Evolutionary conservation across 2,113 vertebrate species (phyloP), one percentile per base, ranked within the genome.

Genomic region (Ciconia boyciana): DNA sequence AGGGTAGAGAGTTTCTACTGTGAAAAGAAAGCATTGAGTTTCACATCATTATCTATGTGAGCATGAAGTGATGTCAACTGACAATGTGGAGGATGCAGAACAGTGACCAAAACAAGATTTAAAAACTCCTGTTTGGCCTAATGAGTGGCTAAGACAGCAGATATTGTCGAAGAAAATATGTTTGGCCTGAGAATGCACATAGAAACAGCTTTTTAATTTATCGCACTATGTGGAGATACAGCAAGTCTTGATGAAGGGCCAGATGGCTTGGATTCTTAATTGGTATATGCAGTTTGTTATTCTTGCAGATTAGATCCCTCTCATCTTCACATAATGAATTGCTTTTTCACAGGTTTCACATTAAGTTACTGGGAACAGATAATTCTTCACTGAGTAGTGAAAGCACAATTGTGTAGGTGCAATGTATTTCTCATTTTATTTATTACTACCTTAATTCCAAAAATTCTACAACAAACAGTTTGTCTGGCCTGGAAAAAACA

Each of bases 191-290:
- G 25, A 81, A 66, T 58, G 64, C 87, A 89, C 48, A 66, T 69
- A 87, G 74, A 94, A 95, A 75, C 51, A 89, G 80, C 62, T 93
- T 96, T 96, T 93, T 66, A 89, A 93, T 93, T 88, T 71, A 83
- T 96, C 8, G 11, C 51, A 92, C 44, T 83, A 87, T 96, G 80
- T 87, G 60, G 64, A 93, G 89, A 89, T 87, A 71, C 51, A 92
- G 65, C 32, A 80, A 96, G 89, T 46, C 76, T 90, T 91, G 31
- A 46, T 85, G 82, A 94, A 95, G 70, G 76, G 79, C 76, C 96
- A 97, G 95, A 96, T 97, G 96, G 95, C 77, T 95, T 80, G 31
- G 39, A 11, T 76, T 84, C 93, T 84, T 97, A 96, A 96, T 83
- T 96, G 87, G 79, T 83, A 64, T 88, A 77, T 88, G n/a, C n/a